Conservation (phyloP, 2,888 invertebrate genomes). For the Tipula vernalis region DNA sequence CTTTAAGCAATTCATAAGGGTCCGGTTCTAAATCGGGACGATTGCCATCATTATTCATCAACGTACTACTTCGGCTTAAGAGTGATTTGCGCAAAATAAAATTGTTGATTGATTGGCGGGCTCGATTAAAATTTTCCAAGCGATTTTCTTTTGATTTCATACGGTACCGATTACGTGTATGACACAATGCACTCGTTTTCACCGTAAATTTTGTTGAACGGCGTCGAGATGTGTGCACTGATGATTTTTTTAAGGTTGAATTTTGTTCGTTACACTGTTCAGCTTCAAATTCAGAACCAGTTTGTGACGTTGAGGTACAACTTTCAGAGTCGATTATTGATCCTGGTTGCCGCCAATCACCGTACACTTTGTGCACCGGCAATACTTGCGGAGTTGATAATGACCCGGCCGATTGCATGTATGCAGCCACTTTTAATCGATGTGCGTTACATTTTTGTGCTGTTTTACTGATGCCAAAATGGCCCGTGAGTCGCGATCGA, state of each 20-base stretch:
- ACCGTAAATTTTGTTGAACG: neutral
- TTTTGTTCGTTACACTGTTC: neutral
- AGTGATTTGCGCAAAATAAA: slow-evolving; percentile 14
- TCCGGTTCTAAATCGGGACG: neutral
- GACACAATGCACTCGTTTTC: neutral
- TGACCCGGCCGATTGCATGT: neutral
- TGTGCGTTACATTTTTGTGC: neutral
- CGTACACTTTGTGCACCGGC: neutral
- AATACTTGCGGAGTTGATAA: neutral
- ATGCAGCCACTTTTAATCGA: neutral
- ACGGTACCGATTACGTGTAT: neutral
- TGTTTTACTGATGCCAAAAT: neutral
- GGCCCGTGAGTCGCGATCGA: neutral
- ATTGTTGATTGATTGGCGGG: neutral
- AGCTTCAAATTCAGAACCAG: neutral
- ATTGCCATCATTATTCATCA: neutral
- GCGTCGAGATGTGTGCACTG: neutral
- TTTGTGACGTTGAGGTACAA: neutral
- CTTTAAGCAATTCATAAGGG: neutral
- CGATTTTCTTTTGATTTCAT: neutral
- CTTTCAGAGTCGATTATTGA: neutral
- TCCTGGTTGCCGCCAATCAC: neutral
- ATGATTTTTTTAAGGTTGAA: neutral
- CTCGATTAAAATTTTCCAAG: neutral
- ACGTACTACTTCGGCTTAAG: neutral